Percentiles rank a stretch among this genome's conserved stretches.
Evolutionary conservation across 2,113 vertebrate genomes (phyloP).

Genomic region (Thoracochromis brauschi): DNA sequence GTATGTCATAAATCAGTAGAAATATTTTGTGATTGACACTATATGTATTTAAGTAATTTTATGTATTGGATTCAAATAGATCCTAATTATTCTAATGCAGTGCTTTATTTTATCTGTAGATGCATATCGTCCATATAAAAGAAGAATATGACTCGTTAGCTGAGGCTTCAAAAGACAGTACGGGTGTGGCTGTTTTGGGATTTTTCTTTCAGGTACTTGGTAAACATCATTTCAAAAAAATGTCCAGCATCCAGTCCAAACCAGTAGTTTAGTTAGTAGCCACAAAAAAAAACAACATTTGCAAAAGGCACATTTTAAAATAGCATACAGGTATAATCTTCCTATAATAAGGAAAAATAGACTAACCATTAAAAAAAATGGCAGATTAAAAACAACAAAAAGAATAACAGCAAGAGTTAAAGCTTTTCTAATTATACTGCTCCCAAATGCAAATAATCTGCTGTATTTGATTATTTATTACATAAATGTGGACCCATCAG

Average conservation of each 20-base stretch:
- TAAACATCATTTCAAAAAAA: background rate
- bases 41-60: background rate
- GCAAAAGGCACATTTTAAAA: background rate
- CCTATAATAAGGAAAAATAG: background rate
- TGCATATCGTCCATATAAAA: constrained; percentile 83
- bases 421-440: background rate
- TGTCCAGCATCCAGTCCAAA: background rate
- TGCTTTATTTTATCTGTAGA: constrained; percentile 45
- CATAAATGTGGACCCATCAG: background rate
- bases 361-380: background rate
- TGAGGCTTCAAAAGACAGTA: constrained; percentile 9
- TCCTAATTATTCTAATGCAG: background rate
- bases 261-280: background rate
- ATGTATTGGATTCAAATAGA: background rate
- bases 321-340: background rate
- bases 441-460: background rate
- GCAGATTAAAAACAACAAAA: background rate
- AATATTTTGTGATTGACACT: background rate
- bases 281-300: background rate
- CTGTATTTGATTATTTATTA: background rate
- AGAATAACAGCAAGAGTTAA: background rate
- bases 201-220: constrained; percentile 77
- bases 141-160: background rate
- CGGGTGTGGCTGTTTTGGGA: constrained; percentile 76
- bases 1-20: background rate